Base-by-base conservation (phyloP, 53 echinoderm and acorn worm species). In the Astropecten irregularis region DNA sequence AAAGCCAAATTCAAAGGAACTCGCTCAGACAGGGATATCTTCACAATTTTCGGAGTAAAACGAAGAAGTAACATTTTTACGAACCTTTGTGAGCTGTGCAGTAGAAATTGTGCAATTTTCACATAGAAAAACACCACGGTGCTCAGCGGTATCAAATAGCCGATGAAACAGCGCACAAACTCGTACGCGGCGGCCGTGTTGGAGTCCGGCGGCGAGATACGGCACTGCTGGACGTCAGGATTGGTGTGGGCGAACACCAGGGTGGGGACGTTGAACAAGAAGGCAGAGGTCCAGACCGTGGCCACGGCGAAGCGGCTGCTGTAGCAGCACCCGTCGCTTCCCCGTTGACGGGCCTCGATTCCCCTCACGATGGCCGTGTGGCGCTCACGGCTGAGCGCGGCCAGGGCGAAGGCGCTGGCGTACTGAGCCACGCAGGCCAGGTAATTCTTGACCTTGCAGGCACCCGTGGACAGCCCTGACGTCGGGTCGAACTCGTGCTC, bases 381-480 rank as follows among this genome's bases (percentile, higher is more conserved):
- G 8, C 95, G 91, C 54, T 95, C 95, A 6, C 83, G 86, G 68
- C 95, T 91, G 0, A 95, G 73, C 19, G 91, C 91, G 2, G 91
- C 87, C 2, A 95, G 76, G 9, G 95, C 88, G 44, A 90, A 95
- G 14, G 89, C 95, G 62, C 95, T 91, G 3, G 88, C 84, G 33
- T 91, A 72, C 60, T 95, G 95, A 9, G 83, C 86, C 50, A 86
- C 69, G 27, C 66, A 53, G 3, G 77, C 91, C 7, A 73, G 26
- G 20, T 87, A 91, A 39, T 86, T 77, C 38, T 89, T 76, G 51
- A 95, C 47, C 55, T 92, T 92, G 52, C 95, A 95, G 2, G 54
- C 81, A 9, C 51, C 40, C 16, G 53, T 39, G 7, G 83, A 46
- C 53, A 63, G 73, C 49, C 81, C 70, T 67, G 79, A 95, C 16